Evolutionary conservation across 1,140 invertebrate species (phyloP), one percentile per base, ranked within the genome.

Genomic region (Drosophila murphyi): DNA sequence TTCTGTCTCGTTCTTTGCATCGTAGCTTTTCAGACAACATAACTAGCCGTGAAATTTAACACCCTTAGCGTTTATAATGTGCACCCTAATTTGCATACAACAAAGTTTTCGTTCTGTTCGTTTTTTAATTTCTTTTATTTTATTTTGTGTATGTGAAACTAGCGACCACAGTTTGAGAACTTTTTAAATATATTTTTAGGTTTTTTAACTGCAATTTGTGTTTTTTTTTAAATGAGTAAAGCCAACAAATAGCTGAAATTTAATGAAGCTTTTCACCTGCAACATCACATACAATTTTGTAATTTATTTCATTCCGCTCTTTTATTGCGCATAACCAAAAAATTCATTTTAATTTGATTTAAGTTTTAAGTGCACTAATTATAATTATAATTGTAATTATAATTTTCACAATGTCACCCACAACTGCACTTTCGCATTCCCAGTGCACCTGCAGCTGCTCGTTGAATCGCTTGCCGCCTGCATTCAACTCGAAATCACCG

Each of bases 211-310:
- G 64, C 72, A 78, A 69, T 82, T 82, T 82, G 45, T 45, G 47
- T 10, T 20, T 20, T 20, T n/a, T 20, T 20, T 20, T 20, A 20
- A 20, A 20, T 20, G 20, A 20, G 43, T 45, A 61, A 51, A 57
- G n/a, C 6, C n/a, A 35, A 68, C 57, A 76, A 72, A 73, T 57
- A 64, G 59, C 51, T 61, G 47, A 61, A 72, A 72, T 79, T 76
- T 63, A 87, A 88, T 80, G 80, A 80, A 74, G 73, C 70, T 80
- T 83, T 89, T 83, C 73, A 89, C 83, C 83, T 83, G 83, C 83
- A 80, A 80, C 73, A 67, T 52, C 51, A 69, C 41, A 61, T 68
- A 67, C 65, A 67, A 72, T 67, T 72, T 71, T 74, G 75, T 59
- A 62, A 73, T 83, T 77, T 63, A 62, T 47, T 78, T 64, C 6